Evolutionary conservation across 2,113 vertebrate genomes (phyloP), one percentile per base, ranked within the genome.

Genomic region (Aramus guarauna): DNA sequence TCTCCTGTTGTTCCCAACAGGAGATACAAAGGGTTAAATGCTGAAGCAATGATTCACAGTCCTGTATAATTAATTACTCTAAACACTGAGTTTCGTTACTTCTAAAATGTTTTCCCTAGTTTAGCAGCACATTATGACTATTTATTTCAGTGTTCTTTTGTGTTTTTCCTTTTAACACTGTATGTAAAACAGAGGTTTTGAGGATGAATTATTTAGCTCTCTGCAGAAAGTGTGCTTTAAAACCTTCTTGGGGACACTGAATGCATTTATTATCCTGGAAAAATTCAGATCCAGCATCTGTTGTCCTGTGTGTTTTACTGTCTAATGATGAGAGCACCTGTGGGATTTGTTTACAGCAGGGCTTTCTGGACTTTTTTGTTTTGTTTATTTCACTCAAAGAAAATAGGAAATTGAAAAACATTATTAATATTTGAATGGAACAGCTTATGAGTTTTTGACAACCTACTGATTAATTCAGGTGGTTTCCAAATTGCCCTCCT

Each of bases 281-380:
- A 95, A 96, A 94, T 74, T 96, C 77, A 85, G 87, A 94, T 81
- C 52, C 63, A 83, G 89, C 86, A 95, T 92, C 94, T 96, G 86
- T 87, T 93, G 71, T 93, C 55, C 90, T 93, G 47, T 71, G 79
- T 90, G 50, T 79, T 94, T 96, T 84, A 90, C 53, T 84, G 79
- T 56, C n/a, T 90, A 95, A 92, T 78, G 81, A 95, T 75, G 86
- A 92, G 43, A 52, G 30, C 0, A 7, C 48, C 63, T 72, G 43
- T 68, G 77, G 68, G 60, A 94, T 87, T 91, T 94, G 56, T 88
- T 95, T 84, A 58, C 75, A 91, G 82, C 45, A 76, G 23, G 30
- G 55, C 26, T 91, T 85, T 89, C 72, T 76, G 34, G 39, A 67
- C 67, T 56, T 79, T 47, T 39, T 75, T 78, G 2, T 39, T 80